These are phyloP conservation scores for Mythimna pallens DNA, from an alignment of 2,888 invertebrate species.

Conservation along the genomic window DNA sequence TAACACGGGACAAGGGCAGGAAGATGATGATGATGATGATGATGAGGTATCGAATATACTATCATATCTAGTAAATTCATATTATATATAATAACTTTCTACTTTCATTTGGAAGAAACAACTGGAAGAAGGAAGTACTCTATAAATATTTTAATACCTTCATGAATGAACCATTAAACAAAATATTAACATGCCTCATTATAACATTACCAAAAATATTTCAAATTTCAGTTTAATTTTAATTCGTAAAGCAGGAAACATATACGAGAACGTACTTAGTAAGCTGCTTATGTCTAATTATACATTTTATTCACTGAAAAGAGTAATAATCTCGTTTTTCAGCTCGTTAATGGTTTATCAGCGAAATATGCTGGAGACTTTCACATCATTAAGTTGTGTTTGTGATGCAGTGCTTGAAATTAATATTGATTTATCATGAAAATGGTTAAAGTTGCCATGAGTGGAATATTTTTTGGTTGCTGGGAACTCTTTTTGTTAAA, in stretches of 20 bases:
- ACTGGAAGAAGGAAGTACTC: too few relatives aligned
- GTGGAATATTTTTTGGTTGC: neutral
- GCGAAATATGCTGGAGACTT: slow-evolving; percentile 13
- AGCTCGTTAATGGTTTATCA: slow-evolving; percentile 14
- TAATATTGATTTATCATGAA: slow-evolving; percentile 2
- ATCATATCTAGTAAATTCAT: too few relatives aligned
- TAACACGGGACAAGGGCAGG: too few relatives aligned
- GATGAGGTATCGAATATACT: too few relatives aligned
- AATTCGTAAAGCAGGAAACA: slow-evolving; percentile 5
- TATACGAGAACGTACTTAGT: neutral
- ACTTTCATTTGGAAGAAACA: too few relatives aligned
- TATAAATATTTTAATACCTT: neutral
- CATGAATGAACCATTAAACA: too few relatives aligned
- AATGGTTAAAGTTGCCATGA: slow-evolving; percentile 6
- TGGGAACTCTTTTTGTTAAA: neutral
- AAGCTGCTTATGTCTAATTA: slow-evolving; percentile 25
- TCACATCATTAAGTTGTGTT: slow-evolving; percentile 9
- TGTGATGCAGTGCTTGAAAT: slow-evolving; percentile 13
- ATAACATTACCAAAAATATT: neutral
- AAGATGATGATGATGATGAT: too few relatives aligned
- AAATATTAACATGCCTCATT: neutral
- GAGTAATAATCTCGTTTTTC: slow-evolving; percentile 20
- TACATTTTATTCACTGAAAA: slow-evolving; percentile 16
- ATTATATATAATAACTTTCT: too few relatives aligned
- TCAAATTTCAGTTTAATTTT: slow-evolving; percentile 3